Evolutionary conservation across 2,888 invertebrate genomes (phyloP).

Genomic region (Morpho deidamia): DNA sequence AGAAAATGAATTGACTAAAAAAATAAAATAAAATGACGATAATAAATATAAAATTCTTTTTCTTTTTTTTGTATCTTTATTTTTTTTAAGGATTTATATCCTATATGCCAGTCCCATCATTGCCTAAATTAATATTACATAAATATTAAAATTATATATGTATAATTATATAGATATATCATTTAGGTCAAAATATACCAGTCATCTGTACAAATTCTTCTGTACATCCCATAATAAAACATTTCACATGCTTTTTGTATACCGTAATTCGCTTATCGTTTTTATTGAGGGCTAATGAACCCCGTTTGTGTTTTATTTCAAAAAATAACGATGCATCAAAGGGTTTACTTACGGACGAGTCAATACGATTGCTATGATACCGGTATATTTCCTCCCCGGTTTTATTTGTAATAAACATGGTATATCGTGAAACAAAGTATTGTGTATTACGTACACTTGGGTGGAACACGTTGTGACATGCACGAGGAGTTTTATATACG

Average conservation of each 20-base stretch:
- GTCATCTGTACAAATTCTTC: no score
- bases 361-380: conserved; percentile 35
- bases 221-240: no score
- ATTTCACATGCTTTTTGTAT: not conserved
- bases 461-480: not conserved
- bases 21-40: no score
- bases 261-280: conserved; percentile 16
- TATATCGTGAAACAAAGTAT: conserved; percentile 36
- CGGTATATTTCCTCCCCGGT: conserved; percentile 47
- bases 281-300: conserved; percentile 34
- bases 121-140: no score
- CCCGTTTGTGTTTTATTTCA: conserved; percentile 49
- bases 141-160: no score
- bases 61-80: no score
- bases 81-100: no score
- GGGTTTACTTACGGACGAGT: conserved; percentile 35
- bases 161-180: no score
- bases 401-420: conserved; percentile 65
- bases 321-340: conserved; percentile 63
- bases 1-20: no score
- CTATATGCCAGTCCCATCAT: no score
- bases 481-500: not conserved
- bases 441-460: not conserved
- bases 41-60: no score
- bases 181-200: no score